Base-by-base conservation (phyloP, 2,113 vertebrate species). In the Brienomyrus longianalis region DNA sequence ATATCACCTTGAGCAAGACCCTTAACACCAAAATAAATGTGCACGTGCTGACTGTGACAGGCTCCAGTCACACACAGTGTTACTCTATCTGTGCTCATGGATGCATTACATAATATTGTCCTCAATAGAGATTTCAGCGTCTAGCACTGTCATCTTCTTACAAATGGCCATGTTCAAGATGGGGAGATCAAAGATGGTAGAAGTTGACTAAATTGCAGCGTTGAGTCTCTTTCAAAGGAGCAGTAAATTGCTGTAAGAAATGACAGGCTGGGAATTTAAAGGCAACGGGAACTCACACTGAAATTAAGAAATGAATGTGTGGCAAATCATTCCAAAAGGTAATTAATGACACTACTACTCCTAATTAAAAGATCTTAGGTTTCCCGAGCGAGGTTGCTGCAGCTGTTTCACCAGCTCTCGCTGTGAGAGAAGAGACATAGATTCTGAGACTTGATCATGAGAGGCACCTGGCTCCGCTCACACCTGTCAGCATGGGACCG, bases 311-410 rank as follows among this genome's bases (percentile, higher is more conserved):
- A 95, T 70, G 91, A 95, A 90, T 91, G 91, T 91, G 95, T 91
- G 93, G 90, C 89, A 93, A 95, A 94, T 83, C 2, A 77, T 91
- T 93, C 89, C 93, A 95, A 92, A 94, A 95, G 95, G 94, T 98
- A 97, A 98, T 98, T 97, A 98, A 97, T 96, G 96, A 92, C 95
- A 91, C 94, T 96, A 95, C 97, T 95, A 96, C 94, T 96, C 96
- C 96, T 98, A 98, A 99, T 98, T 98, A 98, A 98, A 98, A 98
- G 96, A 96, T 96, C 96, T 97, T 97, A 97, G 95, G 96, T 97
- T 97, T 97, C 96, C 95, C 45, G 95, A 96, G 96, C 96, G 96
- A 96, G 97, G 96, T 94, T 96, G 95, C 92, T 95, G 93, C 97
- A 98, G 96, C 96, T 98, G 98, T 93, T 97, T 95, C 93, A 95